These are phyloP conservation scores for Smittia sp. DNA, from an alignment of 2,888 invertebrate species.

Conservation along the genomic window DNA sequence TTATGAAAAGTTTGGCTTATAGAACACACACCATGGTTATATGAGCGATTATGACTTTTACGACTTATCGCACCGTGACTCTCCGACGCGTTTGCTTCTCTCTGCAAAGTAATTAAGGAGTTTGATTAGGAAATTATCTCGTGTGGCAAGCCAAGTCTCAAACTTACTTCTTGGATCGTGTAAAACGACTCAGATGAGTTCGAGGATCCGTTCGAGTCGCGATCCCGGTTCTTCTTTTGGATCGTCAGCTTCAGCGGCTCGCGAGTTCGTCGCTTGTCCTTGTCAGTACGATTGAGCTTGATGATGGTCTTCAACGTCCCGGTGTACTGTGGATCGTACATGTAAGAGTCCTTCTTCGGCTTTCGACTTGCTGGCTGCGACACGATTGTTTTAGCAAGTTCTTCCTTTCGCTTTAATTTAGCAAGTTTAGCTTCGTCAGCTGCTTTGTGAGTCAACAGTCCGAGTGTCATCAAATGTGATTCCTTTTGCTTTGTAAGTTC, in stretches of 20 bases:
- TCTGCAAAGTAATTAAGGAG: conserved; percentile 23
- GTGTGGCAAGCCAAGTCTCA: not conserved
- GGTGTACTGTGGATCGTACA: conserved; percentile 60
- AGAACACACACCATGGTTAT: conserved; percentile 62
- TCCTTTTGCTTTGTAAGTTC: conserved; percentile 69
- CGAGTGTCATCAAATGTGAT: conserved; percentile 69
- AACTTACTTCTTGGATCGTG: conserved; percentile 66
- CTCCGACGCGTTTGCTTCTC: conserved; percentile 48
- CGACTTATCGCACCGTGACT: conserved; percentile 65
- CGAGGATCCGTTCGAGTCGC: conserved; percentile 46
- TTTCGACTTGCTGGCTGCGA: conserved; percentile 41
- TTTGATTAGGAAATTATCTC: conserved; percentile 28
- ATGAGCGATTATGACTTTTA: conserved; percentile 74
- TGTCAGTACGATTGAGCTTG: conserved; percentile 62
- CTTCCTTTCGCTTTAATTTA: conserved; percentile 54
- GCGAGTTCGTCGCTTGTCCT: conserved; percentile 61
- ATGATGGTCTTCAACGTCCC: conserved; percentile 83
- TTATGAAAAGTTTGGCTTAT: conserved; percentile 30
- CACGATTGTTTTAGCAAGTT: not conserved
- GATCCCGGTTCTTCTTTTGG: conserved; percentile 60
- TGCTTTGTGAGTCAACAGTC: conserved; percentile 70
- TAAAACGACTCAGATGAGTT: conserved; percentile 57
- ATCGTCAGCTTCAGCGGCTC: conserved; percentile 76
- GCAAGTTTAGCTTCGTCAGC: conserved; percentile 67
- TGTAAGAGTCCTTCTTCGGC: conserved; percentile 43